Percentiles rank a stretch among this genome's conserved stretches.
Conservation (phyloP, 2,888 invertebrate genomes). For the Rotaria sp. region DNA sequence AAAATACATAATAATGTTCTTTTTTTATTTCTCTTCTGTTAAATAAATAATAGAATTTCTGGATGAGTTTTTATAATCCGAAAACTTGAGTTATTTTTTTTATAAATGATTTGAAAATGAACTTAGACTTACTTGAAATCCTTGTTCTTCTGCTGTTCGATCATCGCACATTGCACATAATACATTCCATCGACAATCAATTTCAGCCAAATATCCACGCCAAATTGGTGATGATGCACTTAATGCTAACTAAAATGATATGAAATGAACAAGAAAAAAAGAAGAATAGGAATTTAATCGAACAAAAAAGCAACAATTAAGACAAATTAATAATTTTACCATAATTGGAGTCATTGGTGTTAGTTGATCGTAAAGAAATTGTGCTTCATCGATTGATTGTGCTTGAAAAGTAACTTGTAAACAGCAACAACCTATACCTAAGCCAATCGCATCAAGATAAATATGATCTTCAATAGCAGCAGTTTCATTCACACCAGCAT, state of each 20-base stretch:
- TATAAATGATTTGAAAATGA: no score
- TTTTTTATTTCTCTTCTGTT: no score
- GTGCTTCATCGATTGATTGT: constrained; percentile 87
- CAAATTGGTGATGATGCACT: constrained; percentile 92
- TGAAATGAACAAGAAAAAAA: not conserved
- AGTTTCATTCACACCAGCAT: constrained; percentile 59
- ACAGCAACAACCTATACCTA: constrained; percentile 98
- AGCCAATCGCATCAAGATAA: constrained; percentile 92
- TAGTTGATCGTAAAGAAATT: constrained; percentile 89
- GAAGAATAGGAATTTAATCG: no score
- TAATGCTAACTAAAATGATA: constrained; percentile 68
- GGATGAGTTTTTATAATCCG: no score
- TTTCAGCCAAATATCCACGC: constrained; percentile 84
- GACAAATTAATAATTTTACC: constrained; percentile 63
- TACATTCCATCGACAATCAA: constrained; percentile 94
- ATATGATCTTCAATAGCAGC: constrained; percentile 58
- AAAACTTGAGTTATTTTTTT: no score
- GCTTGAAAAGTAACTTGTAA: constrained; percentile 76
- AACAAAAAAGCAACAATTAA: no score
- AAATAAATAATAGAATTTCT: no score
- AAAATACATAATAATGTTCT: no score
- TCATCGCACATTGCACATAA: constrained; percentile 92
- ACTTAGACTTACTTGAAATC: constrained; percentile 56
- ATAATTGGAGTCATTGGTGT: constrained; percentile 92
- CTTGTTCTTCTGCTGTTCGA: constrained; percentile 81